A percentile compares a stretch with the other conserved stretches of the same genome.
Evolutionary conservation across 2,113 vertebrate genomes (phyloP).

Genomic region (Forbesichthys agassizii): DNA sequence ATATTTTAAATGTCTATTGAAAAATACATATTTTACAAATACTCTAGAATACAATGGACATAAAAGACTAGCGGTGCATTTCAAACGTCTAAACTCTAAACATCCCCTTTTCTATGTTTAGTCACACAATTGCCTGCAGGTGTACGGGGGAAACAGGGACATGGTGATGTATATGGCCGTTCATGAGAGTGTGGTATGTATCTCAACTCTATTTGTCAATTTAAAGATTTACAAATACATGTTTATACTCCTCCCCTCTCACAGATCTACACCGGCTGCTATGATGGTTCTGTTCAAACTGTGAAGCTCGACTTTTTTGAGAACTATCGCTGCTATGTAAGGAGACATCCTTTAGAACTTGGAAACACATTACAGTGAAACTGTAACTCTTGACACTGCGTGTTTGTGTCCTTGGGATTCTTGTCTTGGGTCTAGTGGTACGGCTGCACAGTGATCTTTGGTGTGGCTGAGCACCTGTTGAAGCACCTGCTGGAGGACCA

Average conservation of each 20-base stretch:
- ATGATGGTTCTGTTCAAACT: constrained; percentile 86
- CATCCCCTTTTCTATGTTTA: constrained; percentile 45
- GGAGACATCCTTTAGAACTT: not conserved
- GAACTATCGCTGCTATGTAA: constrained; percentile 90
- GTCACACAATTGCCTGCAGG: constrained; percentile 94
- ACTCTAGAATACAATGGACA: too few species aligned
- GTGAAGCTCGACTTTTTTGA: constrained; percentile 86
- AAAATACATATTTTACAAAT: too few species aligned
- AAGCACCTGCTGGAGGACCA: constrained; percentile 91
- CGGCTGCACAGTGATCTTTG: constrained; percentile 91
- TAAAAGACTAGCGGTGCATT: too few species aligned
- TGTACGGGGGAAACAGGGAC: constrained; percentile 93
- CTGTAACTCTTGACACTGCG: too few species aligned
- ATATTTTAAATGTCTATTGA: not conserved
- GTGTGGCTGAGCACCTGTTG: constrained; percentile 87
- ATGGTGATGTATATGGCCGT: constrained; percentile 98
- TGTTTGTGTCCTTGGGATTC: too few species aligned
- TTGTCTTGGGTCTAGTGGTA: constrained; percentile 83
- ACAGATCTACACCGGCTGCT: constrained; percentile 91
- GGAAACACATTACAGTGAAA: too few species aligned
- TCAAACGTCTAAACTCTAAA: too few species aligned
- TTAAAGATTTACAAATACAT: not conserved
- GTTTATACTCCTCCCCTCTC: not conserved
- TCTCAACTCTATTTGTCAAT: not conserved
- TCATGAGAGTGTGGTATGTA: constrained; percentile 91